phyloP scores from a whole-genome alignment of 2,888 invertebrate genomes.

The Melangyna quadrimaculata region DNA sequence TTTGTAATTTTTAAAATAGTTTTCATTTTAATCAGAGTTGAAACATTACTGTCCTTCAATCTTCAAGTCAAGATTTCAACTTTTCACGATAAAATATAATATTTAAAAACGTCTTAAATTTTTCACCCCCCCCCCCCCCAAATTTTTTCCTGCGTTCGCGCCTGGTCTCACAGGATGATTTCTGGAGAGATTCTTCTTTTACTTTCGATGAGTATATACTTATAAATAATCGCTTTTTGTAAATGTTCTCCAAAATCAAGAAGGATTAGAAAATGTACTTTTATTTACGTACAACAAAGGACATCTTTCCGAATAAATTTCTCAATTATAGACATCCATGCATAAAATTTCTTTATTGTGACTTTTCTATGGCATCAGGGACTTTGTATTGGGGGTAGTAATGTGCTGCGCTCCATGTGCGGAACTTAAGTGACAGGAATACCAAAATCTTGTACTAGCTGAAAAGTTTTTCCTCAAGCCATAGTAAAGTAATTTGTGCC shows the following conservation, averaged over 20 bases:
- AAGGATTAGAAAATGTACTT: neutral
- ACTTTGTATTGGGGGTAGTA: neutral
- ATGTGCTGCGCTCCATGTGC: neutral
- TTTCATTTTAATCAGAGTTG: no score
- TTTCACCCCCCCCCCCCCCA: no score
- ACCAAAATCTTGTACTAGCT: constrained; percentile 28
- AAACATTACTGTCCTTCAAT: no score
- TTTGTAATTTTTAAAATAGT: no score
- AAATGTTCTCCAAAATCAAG: neutral
- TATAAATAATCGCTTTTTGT: neutral
- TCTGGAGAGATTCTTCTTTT: no score
- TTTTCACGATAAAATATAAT: no score
- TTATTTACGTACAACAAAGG: neutral
- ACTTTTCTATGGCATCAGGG: neutral
- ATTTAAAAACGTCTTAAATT: no score
- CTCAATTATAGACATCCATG: neutral
- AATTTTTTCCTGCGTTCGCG: no score
- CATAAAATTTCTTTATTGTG: neutral
- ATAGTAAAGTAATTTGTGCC: constrained; percentile 50
- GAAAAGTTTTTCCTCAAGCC: constrained; percentile 45
- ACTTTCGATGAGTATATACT: no score
- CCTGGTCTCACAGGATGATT: no score
- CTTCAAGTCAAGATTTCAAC: no score
- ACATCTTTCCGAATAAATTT: neutral
- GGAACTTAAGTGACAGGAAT: constrained; percentile 45